Evolutionary conservation across 2,797 vertebrate genomes (phyloP).

Genomic region (Mustela erminea): DNA sequence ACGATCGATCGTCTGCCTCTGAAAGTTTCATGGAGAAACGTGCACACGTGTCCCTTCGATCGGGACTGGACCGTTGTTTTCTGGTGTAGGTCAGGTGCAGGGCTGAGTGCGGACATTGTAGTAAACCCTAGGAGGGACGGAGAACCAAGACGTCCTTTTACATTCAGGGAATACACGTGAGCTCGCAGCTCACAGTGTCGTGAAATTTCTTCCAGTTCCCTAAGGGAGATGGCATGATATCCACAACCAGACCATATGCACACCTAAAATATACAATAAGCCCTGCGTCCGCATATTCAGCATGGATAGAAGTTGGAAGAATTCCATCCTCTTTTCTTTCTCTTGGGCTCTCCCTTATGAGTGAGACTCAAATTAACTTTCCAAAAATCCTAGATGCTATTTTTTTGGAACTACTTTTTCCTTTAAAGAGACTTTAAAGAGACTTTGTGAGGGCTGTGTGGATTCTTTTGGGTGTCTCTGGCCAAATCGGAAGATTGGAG

Average conservation of each 20-base stretch:
- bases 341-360: not conserved
- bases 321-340: not conserved
- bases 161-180: not conserved
- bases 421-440: slow-evolving; percentile 10
- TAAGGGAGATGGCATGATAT: not conserved
- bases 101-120: not conserved
- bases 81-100: not conserved
- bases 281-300: not conserved
- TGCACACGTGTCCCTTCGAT: accelerated
- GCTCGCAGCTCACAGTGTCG: not conserved
- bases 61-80: not conserved
- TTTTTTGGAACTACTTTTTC: not conserved
- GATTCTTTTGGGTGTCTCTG: not conserved
- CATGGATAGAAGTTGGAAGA: not conserved
- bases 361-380: slow-evolving; percentile 1
- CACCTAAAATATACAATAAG: not conserved
- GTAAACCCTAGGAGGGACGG: not conserved
- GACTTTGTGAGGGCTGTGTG: not conserved
- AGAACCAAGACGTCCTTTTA: not conserved
- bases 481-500: not conserved
- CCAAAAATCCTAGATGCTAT: not conserved
- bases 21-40: not conserved
- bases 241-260: not conserved
- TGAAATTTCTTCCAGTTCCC: not conserved
- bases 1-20: accelerated